Percentiles rank a stretch among this genome's conserved stretches.
Evolutionary conservation across 2,888 invertebrate species (phyloP).

Genomic region (Cantharis lateralis): DNA sequence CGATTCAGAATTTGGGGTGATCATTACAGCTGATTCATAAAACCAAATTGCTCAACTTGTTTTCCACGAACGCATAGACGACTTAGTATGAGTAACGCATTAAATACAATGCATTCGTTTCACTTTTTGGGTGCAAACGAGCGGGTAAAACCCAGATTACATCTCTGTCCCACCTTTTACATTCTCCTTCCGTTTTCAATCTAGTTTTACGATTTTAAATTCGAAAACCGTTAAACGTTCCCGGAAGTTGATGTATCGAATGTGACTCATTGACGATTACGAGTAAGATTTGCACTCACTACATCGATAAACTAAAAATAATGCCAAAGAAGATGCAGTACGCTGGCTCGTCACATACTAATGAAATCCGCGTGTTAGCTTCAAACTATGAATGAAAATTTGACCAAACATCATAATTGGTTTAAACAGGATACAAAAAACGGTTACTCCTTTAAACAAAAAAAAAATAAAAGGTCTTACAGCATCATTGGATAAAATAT

Average conservation of each 20-base stretch:
- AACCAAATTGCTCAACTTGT: constrained; percentile 37
- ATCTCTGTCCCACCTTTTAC: constrained; percentile 21
- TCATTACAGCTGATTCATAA: constrained; percentile 45
- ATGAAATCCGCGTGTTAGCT: constrained; percentile 25
- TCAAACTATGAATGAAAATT: constrained; percentile 37
- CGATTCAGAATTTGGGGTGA: constrained; percentile 44
- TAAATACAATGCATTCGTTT: constrained; percentile 28
- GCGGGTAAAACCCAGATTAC: constrained; percentile 26
- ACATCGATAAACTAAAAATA: constrained; percentile 21
- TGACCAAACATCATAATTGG: constrained; percentile 35
- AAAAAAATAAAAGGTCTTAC: constrained; percentile 19
- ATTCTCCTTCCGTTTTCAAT: constrained; percentile 18
- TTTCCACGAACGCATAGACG: constrained; percentile 41
- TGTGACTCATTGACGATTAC: constrained; percentile 24
- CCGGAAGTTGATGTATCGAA: constrained; percentile 6
- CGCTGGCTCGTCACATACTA: constrained; percentile 34
- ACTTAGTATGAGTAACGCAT: constrained; percentile 37
- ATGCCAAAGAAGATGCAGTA: constrained; percentile 14
- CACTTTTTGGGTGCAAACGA: constrained; percentile 26
- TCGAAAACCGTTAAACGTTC: constrained; percentile 12
- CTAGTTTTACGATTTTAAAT: neutral
- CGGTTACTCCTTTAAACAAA: constrained; percentile 33
- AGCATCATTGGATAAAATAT: constrained; percentile 31
- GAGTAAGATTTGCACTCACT: constrained; percentile 3
- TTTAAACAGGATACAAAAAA: constrained; percentile 34